These are phyloP conservation scores for Melanogrammus aeglefinus DNA, from an alignment of 2,797 vertebrate species.

Conservation along the genomic window DNA sequence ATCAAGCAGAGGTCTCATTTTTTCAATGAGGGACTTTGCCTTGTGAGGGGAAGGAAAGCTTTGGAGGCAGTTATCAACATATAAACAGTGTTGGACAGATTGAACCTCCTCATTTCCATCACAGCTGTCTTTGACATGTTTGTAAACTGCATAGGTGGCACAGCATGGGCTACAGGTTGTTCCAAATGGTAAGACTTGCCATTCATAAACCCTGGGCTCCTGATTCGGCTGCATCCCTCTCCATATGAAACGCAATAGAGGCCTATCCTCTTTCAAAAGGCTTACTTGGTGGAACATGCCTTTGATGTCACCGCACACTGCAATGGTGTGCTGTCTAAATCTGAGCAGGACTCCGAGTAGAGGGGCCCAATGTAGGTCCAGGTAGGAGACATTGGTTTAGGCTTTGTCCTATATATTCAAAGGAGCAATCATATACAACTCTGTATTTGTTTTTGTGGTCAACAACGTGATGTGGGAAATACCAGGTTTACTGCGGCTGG, in stretches of 20 bases:
- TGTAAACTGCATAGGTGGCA: constrained; percentile 9
- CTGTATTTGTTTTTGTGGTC: constrained; percentile 15
- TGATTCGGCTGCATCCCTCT: constrained; percentile 2
- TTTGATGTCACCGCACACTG: constrained; percentile 6
- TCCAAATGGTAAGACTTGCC: no score
- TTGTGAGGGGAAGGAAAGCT: background rate
- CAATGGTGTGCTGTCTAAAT: constrained; percentile 3
- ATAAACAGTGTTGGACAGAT: constrained; percentile 10
- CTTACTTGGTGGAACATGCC: constrained; percentile 3
- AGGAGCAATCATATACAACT: constrained; percentile 13
- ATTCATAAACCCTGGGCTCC: constrained; percentile 11
- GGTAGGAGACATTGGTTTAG: constrained; percentile 14
- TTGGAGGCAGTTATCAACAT: constrained; percentile 18
- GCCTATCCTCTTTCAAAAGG: background rate
- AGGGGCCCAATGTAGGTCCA: background rate
- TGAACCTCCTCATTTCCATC: constrained; percentile 13
- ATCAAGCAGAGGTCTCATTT: no score
- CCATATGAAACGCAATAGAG: constrained; percentile 11
- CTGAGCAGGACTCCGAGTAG: background rate
- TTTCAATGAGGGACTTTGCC: background rate
- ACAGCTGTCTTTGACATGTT: constrained; percentile 9
- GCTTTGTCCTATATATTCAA: constrained; percentile 10
- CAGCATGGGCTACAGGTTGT: constrained; percentile 17
- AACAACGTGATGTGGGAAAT: constrained; percentile 19
- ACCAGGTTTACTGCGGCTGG: constrained; percentile 4